Base-by-base conservation (phyloP, 2,888 invertebrate species). In the Limenitis camilla region DNA sequence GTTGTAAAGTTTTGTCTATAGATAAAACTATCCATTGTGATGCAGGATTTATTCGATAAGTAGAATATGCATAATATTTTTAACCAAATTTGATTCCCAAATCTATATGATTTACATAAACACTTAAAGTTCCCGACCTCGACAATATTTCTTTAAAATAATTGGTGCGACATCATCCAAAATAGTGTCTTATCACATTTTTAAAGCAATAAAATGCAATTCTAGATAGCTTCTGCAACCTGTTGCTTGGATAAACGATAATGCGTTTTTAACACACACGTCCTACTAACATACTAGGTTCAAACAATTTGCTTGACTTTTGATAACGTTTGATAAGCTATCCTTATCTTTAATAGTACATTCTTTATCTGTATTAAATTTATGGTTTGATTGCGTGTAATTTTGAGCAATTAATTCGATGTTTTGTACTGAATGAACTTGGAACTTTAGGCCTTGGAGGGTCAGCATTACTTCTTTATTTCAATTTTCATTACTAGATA, bases 151-250 rank as follows among this genome's bases (percentile, higher is more conserved):
- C 33, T 58, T 50, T 43, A 40, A 19, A 38, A 31, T 49, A 46
- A 45, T n/a, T 32, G 8, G 10, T 6, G 29, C 19, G 45, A 38
- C 19, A 33, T 40, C 28, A 4, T 6, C 39, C 4, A 35, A 32
- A 44, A 51, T 35, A 40, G n/a, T 27, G 40, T n/a, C 40, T 57
- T 59, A 62, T 56, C 51, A 9, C 36, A 2, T n/a, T 50, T 50
- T 53, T 49, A 52, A 48, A 49, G 49, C 50, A 36, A 11, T 55
- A 61, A 67, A 76, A 70, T 80, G 80, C 78, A 75, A 68, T 73
- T 67, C 57, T 58, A 60, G 76, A 79, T 81, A 81, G 67, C 79
- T 74, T 74, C 58, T 68, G 67, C 75, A 81, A 79, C 78, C 74
- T 78, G 74, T 63, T 50, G 56, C 52, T 55, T 54, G 38, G 4